These are phyloP conservation scores for Periplaneta americana DNA, from an alignment of 1,140 invertebrate genomes.

Conservation along the genomic window DNA sequence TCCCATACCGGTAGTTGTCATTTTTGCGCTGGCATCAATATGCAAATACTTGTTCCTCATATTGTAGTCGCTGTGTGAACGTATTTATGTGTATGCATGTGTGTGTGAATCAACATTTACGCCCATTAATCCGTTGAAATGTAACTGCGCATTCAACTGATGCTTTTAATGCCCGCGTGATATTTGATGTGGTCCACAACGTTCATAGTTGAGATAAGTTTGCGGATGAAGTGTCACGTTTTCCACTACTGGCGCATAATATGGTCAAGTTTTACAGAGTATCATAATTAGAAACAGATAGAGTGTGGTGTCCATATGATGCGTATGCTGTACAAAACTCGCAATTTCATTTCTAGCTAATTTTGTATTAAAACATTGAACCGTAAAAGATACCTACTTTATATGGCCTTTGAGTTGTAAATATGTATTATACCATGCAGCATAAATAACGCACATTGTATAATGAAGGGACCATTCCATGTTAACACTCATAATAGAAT, in stretches of 20 bases:
- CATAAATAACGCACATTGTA: too few relatives aligned
- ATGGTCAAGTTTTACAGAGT: not conserved
- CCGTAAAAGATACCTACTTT: too few relatives aligned
- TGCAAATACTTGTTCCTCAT: not conserved
- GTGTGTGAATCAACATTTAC: not conserved
- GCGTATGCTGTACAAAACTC: not conserved
- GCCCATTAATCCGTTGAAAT: not conserved
- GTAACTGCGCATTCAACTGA: not conserved
- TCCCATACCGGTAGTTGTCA: not conserved
- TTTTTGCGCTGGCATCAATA: not conserved
- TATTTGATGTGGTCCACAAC: not conserved
- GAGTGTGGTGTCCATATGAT: too few relatives aligned
- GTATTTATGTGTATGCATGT: not conserved
- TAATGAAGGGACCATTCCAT: too few relatives aligned
- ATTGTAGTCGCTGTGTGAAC: not conserved
- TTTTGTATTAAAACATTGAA: not conserved
- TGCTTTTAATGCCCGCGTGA: not conserved
- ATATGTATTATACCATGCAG: too few relatives aligned
- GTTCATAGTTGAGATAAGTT: not conserved
- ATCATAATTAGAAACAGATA: not conserved
- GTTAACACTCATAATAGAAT: too few relatives aligned
- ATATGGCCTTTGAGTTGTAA: too few relatives aligned
- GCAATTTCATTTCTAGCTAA: not conserved
- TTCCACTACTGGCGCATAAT: not conserved
- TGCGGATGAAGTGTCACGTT: not conserved